phyloP scores from a whole-genome alignment of 2,888 invertebrate species.

The Aspidiotus destructor region DNA sequence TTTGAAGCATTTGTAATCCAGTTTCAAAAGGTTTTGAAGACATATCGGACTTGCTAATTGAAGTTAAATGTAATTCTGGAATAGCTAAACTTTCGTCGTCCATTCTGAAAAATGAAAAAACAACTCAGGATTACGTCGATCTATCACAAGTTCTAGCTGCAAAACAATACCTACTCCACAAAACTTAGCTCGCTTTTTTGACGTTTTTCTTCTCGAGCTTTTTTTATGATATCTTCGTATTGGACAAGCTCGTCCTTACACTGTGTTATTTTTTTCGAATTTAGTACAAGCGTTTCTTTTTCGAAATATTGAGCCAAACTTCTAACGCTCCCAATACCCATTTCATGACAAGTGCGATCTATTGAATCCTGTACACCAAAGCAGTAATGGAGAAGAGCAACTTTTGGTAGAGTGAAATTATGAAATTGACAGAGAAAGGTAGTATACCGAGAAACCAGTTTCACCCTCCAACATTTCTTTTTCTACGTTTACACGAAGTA shows the following conservation, averaged over 20 bases:
- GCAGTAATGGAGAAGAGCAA: background rate
- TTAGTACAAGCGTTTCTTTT: conserved; percentile 14
- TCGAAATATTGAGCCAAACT: conserved; percentile 23
- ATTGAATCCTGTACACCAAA: conserved; percentile 12
- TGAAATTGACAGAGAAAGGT: background rate
- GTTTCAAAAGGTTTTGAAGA: conserved; percentile 24
- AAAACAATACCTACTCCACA: conserved; percentile 4
- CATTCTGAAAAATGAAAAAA: conserved; percentile 5
- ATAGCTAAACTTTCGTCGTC: conserved; percentile 20
- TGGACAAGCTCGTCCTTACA: conserved; percentile 8
- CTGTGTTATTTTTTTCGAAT: conserved; percentile 16
- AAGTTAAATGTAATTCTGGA: conserved; percentile 26
- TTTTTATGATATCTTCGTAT: conserved; percentile 18
- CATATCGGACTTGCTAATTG: conserved; percentile 14
- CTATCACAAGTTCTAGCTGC: background rate
- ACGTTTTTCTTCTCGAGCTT: conserved; percentile 15
- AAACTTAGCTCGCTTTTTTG: conserved; percentile 9
- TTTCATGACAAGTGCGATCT: conserved; percentile 30
- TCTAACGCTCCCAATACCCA: conserved; percentile 24
- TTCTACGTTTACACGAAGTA: conserved; percentile 21
- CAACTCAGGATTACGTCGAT: background rate
- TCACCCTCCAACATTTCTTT: conserved; percentile 21
- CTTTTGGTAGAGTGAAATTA: background rate
- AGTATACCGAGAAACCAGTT: conserved; percentile 24
- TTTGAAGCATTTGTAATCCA: conserved; percentile 28